Evolutionary conservation across 2,888 invertebrate genomes (phyloP).

Genomic region (Aphidoletes aphidimyza): DNA sequence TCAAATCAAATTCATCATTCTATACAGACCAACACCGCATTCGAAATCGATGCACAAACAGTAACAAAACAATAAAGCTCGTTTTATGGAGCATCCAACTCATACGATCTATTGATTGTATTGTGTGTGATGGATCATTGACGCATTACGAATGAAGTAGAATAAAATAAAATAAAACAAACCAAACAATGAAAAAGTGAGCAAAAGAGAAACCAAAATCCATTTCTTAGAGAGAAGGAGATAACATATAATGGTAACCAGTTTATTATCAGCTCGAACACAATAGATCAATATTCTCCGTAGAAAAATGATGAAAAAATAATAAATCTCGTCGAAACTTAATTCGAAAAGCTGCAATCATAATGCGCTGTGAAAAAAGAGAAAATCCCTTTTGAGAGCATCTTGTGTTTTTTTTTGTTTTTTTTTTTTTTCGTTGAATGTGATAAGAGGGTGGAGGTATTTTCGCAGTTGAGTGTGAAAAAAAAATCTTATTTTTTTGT

Average conservation of each 20-base stretch:
- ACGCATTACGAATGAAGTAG: too few species aligned
- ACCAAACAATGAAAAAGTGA: too few species aligned
- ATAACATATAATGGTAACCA: too few species aligned
- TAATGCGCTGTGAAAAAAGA: not conserved
- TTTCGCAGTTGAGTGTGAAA: not conserved
- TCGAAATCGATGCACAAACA: not conserved
- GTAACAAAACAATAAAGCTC: not conserved
- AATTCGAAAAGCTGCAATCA: constrained; percentile 34
- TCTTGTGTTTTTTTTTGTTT: not conserved
- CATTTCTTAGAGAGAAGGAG: too few species aligned
- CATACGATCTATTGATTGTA: not conserved
- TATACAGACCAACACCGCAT: not conserved
- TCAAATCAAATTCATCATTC: not conserved
- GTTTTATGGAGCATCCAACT: not conserved
- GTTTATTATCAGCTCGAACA: constrained; percentile 1
- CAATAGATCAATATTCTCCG: not conserved
- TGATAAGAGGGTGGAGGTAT: not conserved
- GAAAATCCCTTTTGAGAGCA: not conserved
- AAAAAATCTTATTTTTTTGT: not conserved
- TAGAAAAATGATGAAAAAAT: constrained; percentile 50
- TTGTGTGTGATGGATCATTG: not conserved
- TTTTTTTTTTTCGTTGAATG: not conserved
- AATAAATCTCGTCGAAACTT: constrained; percentile 18
- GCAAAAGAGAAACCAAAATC: too few species aligned
- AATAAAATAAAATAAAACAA: too few species aligned